These are phyloP conservation scores for Myotis findleyi DNA, from an alignment of 2,797 vertebrate species.

Conservation along the genomic window DNA sequence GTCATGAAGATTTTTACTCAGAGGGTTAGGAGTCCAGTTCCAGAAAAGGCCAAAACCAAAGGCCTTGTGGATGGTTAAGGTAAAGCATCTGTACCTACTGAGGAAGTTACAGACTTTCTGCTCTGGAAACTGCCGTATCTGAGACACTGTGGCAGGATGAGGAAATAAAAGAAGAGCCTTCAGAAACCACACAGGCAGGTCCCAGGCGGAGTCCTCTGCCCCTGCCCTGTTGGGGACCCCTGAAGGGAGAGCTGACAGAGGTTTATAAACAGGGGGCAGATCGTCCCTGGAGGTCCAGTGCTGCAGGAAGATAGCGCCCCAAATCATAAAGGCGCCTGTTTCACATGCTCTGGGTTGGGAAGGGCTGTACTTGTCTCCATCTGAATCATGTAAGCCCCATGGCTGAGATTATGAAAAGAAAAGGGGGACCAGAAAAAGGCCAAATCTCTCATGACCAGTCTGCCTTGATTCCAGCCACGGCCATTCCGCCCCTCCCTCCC, in stretches of 20 bases:
- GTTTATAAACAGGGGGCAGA: background rate
- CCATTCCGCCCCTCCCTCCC: background rate
- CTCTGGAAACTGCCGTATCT: slow-evolving; percentile 31
- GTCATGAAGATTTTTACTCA: background rate
- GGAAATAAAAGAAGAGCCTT: background rate
- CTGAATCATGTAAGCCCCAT: background rate
- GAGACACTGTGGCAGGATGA: background rate
- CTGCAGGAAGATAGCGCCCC: background rate
- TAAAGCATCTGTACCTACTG: background rate
- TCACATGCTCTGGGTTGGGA: background rate
- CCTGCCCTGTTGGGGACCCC: background rate
- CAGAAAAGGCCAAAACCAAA: slow-evolving; percentile 44
- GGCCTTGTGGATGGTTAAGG: background rate
- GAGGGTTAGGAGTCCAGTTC: background rate
- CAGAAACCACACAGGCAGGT: background rate
- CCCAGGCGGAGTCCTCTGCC: background rate
- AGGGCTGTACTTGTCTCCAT: background rate
- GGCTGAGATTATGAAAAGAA: background rate
- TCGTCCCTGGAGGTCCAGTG: background rate
- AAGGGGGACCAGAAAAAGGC: background rate
- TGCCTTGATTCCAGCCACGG: background rate
- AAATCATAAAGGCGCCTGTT: background rate
- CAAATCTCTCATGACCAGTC: background rate
- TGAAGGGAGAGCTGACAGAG: background rate
- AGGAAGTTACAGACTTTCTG: background rate